These are phyloP conservation scores for Hydrocynus forskahlii DNA, from an alignment of 2,797 vertebrate species.

Conservation along the genomic window DNA sequence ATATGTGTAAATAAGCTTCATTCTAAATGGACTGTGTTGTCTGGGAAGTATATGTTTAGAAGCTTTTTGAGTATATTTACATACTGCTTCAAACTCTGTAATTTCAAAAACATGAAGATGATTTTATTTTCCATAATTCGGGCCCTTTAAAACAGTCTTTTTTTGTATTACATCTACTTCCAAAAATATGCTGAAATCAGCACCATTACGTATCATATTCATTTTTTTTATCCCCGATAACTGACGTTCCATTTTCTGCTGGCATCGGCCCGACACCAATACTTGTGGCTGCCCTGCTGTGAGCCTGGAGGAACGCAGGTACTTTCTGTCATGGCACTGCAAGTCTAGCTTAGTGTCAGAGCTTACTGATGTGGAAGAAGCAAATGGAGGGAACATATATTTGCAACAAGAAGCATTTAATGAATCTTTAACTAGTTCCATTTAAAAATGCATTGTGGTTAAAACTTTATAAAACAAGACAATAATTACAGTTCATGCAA, in stretches of 20 bases:
- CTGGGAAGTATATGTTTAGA: too few relatives aligned
- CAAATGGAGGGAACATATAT: constrained; percentile 67
- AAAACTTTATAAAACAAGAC: constrained; percentile 79
- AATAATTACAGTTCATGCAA: constrained; percentile 71
- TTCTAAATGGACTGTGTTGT: too few relatives aligned
- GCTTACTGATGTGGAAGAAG: constrained; percentile 55
- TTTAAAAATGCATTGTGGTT: constrained; percentile 77
- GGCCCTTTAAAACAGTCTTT: background rate
- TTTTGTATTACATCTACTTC: background rate
- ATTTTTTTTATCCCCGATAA: background rate
- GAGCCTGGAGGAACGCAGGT: background rate
- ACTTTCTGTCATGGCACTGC: background rate
- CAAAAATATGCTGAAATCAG: background rate
- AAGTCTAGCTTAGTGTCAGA: constrained; percentile 18
- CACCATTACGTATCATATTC: background rate
- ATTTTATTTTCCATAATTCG: background rate
- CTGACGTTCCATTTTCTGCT: background rate
- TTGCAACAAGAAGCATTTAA: constrained; percentile 69
- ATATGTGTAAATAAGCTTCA: too few relatives aligned
- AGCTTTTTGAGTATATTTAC: too few relatives aligned
- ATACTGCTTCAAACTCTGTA: too few relatives aligned
- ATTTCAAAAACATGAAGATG: background rate
- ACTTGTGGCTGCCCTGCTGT: background rate
- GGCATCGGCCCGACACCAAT: too few relatives aligned
- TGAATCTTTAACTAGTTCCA: constrained; percentile 75